Evolutionary conservation across 2,797 vertebrate species (phyloP).

Genomic region (Mormyrus proboscirostris): DNA sequence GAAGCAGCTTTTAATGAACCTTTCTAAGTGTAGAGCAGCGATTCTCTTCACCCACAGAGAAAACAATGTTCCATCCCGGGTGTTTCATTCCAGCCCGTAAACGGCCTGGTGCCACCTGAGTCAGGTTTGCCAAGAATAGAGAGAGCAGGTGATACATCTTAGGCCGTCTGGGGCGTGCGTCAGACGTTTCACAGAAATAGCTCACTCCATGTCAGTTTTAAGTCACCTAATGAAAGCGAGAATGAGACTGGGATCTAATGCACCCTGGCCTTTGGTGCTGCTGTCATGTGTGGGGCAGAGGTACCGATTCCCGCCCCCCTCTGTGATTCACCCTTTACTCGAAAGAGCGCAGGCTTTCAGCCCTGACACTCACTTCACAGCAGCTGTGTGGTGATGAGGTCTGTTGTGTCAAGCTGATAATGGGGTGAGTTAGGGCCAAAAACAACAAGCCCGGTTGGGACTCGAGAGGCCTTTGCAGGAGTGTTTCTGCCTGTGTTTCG

Average conservation of each 20-base stretch:
- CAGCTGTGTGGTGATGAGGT: not conserved
- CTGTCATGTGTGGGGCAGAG: not conserved
- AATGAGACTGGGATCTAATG: not conserved
- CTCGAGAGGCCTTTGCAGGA: not conserved
- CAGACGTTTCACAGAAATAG: constrained; percentile 2
- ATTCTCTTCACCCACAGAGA: constrained; percentile 6
- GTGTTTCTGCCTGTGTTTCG: not conserved
- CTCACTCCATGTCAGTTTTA: not conserved
- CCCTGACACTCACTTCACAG: not conserved
- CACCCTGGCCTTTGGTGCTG: not conserved
- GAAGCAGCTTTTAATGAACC: constrained; percentile 15
- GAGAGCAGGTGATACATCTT: not conserved
- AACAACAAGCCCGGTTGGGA: not conserved
- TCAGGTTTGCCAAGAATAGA: not conserved
- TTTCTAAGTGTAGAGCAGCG: constrained; percentile 29
- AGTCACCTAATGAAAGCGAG: constrained; percentile 8
- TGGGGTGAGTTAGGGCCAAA: constrained; percentile 13
- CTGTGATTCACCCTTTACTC: constrained; percentile 23
- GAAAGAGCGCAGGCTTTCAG: constrained; percentile 18
- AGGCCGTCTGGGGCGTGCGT: not conserved
- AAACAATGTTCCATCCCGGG: constrained; percentile 9
- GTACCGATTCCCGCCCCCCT: not conserved
- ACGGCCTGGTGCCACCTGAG: not conserved
- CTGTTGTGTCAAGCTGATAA: constrained; percentile 14
- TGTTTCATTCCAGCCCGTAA: not conserved